phyloP scores from a whole-genome alignment of 2,797 vertebrate genomes.

The Microchirus variegatus region DNA sequence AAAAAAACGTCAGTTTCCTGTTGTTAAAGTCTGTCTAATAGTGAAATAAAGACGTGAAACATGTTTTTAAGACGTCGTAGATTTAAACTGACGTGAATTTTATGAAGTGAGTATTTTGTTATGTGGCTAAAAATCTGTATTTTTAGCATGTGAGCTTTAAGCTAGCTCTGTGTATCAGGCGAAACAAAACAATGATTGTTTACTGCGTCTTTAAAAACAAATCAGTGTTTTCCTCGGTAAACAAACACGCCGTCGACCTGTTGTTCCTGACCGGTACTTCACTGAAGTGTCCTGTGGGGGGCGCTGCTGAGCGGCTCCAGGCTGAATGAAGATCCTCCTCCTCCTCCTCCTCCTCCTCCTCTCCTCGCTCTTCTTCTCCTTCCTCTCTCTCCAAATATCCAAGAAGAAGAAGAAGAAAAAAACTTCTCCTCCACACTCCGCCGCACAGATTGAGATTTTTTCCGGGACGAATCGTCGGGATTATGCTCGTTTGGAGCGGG shows the following conservation, averaged over 20 bases:
- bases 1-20: no score
- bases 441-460: background rate
- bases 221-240: no score
- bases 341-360: background rate
- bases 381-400: constrained; percentile 55
- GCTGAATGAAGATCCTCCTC: constrained; percentile 23
- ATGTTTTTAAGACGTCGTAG: no score
- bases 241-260: constrained; percentile 43
- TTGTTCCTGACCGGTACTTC: constrained; percentile 59
- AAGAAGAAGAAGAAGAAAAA: constrained; percentile 16
- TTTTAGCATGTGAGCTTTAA: no score
- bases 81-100: no score
- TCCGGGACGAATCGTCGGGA: constrained; percentile 18
- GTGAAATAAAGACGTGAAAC: no score
- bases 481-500: constrained; percentile 22
- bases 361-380: constrained; percentile 38
- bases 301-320: constrained; percentile 33
- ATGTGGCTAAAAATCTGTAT: no score
- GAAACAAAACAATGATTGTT: no score
- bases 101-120: no score
- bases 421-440: background rate
- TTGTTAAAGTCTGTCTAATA: no score
- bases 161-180: no score
- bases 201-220: background rate
- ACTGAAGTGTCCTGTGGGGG: fast-evolving